Evolutionary conservation across 2,888 invertebrate genomes (phyloP).

Genomic region (Synergus umbraculus): DNA sequence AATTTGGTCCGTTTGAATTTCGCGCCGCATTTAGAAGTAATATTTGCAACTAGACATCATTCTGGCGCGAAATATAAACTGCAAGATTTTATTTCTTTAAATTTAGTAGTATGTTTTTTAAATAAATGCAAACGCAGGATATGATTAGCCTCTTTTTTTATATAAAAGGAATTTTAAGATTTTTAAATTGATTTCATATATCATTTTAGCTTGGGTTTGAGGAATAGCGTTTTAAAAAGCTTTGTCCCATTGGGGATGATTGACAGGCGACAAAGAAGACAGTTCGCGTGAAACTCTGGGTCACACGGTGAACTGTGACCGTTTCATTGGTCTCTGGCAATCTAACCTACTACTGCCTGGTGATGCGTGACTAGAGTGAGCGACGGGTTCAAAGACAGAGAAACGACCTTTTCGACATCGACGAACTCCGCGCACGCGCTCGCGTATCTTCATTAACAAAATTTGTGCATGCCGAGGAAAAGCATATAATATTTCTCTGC

Average conservation of each 20-base stretch:
- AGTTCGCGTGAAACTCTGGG: slow-evolving; percentile 50
- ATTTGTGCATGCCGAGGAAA: neutral
- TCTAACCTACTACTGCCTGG: slow-evolving; percentile 56
- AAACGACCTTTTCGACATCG: slow-evolving; percentile 57
- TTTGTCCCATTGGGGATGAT: slow-evolving; percentile 40
- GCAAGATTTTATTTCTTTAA: neutral
- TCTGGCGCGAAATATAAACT: neutral
- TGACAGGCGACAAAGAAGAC: slow-evolving; percentile 54
- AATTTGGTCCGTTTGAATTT: neutral
- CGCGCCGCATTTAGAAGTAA: neutral
- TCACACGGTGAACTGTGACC: slow-evolving; percentile 55
- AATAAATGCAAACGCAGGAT: neutral
- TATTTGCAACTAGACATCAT: neutral
- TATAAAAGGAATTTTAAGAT: neutral
- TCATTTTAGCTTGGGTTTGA: neutral
- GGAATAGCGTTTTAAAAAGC: neutral
- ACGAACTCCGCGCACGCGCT: slow-evolving; percentile 56
- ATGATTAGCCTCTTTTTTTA: neutral
- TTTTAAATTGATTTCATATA: neutral
- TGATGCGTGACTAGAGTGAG: slow-evolving; percentile 57
- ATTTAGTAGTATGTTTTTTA: neutral
- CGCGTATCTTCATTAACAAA: slow-evolving; percentile 48
- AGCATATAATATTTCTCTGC: neutral
- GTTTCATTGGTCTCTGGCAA: slow-evolving; percentile 60
- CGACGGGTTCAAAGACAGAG: slow-evolving; percentile 52